Evolutionary conservation across 2,113 vertebrate species (phyloP), one percentile per base, ranked within the genome.

Genomic region (Polypterus bichir): DNA sequence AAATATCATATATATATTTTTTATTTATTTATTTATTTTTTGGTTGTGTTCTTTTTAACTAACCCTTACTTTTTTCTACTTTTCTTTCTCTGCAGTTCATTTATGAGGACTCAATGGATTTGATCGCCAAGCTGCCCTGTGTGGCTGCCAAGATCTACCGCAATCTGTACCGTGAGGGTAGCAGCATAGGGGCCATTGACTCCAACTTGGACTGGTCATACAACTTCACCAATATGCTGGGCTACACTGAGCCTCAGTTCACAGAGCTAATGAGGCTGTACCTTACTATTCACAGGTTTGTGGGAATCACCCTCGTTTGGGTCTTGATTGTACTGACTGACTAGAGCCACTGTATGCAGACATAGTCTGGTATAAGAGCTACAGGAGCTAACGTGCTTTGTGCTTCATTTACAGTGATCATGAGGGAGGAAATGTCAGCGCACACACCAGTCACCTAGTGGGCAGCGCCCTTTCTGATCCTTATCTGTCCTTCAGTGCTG

Each of bases 211-310:
- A 98, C 81, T 98, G 96, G 96, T 94, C 96, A 6, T 87, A 96
- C 76, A 98, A 98, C 76, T 98, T 98, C 76, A 90, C 87, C 80
- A 98, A 95, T 83, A 98, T 98, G 94, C 76, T 98, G 82, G 96
- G 94, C 65, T 98, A 98, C 80, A 90, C 56, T 1, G 90, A 98
- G 1, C 47, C 77, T 2, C 83, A 94, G 79, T 98, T 98, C 79
- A 90, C 91, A 3, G 95, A 98, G 78, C 91, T 98, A 4, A 97
- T 97, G 93, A 83, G 94, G 69, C 91, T 98, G 64, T 98, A 98
- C 82, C 94, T 98, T 81, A 94, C 94, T 65, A 98, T 97, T 73
- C 95, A 98, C 88, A 96, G 95, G 95, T 97, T 6, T 44, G 49
- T 7, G 27, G 27, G 27, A 2, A 27, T 27, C 27, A 2, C 27